Evolutionary conservation across 2,888 invertebrate species (phyloP), one percentile per base, ranked within the genome.

Genomic region (Tyria jacobaeae): DNA sequence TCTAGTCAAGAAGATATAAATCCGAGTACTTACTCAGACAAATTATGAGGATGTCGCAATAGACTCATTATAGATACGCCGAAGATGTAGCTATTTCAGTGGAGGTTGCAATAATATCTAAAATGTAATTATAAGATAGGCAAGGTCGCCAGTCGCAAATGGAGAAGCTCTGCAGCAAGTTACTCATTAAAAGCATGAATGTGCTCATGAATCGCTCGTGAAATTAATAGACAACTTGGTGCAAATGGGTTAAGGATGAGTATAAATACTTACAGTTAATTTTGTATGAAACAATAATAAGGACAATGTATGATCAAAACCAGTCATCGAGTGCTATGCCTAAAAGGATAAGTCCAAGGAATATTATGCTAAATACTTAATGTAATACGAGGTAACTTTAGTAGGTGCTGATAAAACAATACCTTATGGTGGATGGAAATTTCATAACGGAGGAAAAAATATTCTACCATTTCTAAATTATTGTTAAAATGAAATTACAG

Each of bases 231-330:
- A 27, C 41, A 48, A 41, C 27, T 49, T 50, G 15, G 44, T 10
- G 50, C 39, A 69, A 60, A 62, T 69, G 37, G 78, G 75, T 75
- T 77, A 75, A 70, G 75, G 70, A 66, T 75, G 53, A 37, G 62
- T 37, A 48, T 72, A 34, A 34, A 60, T 53, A 62, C 55, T 62
- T 37, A 51, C 53, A 44, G 64, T 55, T 60, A 59, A 62, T 4
- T 12, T 60, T 37, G 65, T 35, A 63, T 17, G 17, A 58, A 63
- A 67, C 66, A 75, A 72, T 57, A 71, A 74, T 63, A 68, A 72
- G 75, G 78, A 77, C 57, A 76, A 72, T 54, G 57, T 55, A 62
- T 49, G 34, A 39, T 41, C 25, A 44, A 53, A 57, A 41, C 44
- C 17, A 61, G 25, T 37, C 14, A 31, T 25, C 59, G 24, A 37